Evolutionary conservation across 2,797 vertebrate species (phyloP), one percentile per base, ranked within the genome.

Genomic region (Lepus townsendii): DNA sequence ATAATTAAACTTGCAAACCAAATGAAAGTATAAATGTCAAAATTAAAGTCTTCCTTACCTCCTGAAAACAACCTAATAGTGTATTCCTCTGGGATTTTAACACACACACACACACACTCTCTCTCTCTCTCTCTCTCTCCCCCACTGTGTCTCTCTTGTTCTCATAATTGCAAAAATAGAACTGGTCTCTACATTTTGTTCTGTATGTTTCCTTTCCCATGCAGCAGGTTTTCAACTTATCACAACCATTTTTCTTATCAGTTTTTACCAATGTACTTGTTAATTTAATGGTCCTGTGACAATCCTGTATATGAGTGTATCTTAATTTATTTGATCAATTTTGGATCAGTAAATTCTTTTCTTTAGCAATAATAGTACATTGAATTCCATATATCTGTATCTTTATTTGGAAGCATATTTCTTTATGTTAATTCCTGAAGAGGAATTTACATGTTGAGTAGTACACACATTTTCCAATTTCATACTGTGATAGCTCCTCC

Each of bases 191-290:
- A 32, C 4, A 17, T 71, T 62, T 54, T 75, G 35, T 54, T 92
- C 26, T 83, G 7, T 4, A 11, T 69, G 30, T 93, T 85, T 82
- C 47, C 65, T 88, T 68, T 38, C 75, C 38, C 30, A 54, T 11
- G 72, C 84, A 88, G 63, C 47, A 90, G 66, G 22, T 75, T 86
- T 91, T 75, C 35, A 78, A 2, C 85, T 95, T 72, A 72, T 57
- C 20, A 50, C 65, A 19, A 30, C 42, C 60, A 3, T n/a, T 82
- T 73, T 90, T 88, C 71, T 82, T 60, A 7, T 63, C 19, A 30
- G 13, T 57, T n/a, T 80, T 85, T 90, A 82, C 57, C 47, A 8
- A 30, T 82, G n/a, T 50, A 30, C 38, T 90, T 96, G 73, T 26
- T 69, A 47, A 5, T 84, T 89, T 79, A 60, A 69, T 90, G 62